These are phyloP conservation scores for Phycodurus eques DNA, from an alignment of 2,113 vertebrate species.

Conservation along the genomic window DNA sequence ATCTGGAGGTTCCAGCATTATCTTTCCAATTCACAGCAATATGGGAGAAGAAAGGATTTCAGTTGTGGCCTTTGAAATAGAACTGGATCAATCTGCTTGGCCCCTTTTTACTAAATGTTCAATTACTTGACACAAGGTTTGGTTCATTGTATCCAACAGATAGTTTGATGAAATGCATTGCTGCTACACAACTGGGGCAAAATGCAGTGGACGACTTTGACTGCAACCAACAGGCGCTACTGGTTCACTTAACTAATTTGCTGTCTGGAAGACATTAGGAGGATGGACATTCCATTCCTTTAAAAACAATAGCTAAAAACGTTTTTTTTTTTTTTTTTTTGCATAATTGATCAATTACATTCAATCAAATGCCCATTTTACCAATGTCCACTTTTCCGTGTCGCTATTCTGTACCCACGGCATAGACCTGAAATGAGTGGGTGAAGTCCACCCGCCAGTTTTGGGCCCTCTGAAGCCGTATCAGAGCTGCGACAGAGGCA, in stretches of 20 bases:
- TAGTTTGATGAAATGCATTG: neutral
- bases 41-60: neutral
- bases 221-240: neutral
- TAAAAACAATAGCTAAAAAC: neutral
- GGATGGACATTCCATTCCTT: neutral
- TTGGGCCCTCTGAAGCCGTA: neutral
- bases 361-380: neutral
- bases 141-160: too few relatives aligned
- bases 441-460: neutral
- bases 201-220: neutral
- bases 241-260: too few relatives aligned
- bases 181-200: neutral
- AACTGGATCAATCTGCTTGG: neutral
- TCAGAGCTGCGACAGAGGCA: neutral
- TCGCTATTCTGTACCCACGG: neutral
- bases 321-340: neutral
- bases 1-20: neutral
- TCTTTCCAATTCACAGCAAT: neutral
- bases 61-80: neutral
- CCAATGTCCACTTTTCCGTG: neutral
- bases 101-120: neutral
- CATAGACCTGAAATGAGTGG: neutral
- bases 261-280: too few relatives aligned
- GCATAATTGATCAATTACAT: neutral
- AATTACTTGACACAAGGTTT: neutral